Evolutionary conservation across 2,888 invertebrate species (phyloP).

Genomic region (Crioceris asparagi): DNA sequence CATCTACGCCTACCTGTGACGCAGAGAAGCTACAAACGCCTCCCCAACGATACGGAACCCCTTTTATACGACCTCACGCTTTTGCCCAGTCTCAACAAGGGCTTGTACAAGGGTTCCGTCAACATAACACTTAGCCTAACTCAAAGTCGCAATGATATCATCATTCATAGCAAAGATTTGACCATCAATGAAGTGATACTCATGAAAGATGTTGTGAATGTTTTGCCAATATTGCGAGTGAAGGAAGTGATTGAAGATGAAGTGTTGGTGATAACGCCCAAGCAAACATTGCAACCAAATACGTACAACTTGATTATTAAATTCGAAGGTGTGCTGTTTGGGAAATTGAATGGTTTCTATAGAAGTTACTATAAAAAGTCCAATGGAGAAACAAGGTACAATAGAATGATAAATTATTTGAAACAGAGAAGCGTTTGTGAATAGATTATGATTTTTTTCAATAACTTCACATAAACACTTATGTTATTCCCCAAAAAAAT

Average conservation of each 20-base stretch:
- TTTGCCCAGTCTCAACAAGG: constrained; percentile 50
- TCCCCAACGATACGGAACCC: constrained; percentile 50
- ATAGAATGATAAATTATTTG: too few species aligned
- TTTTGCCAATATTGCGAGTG: constrained; percentile 23
- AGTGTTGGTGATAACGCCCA: constrained; percentile 26
- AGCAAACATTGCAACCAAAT: constrained; percentile 26
- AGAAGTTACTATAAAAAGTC: constrained; percentile 46
- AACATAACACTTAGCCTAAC: constrained; percentile 41
- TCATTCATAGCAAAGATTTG: constrained; percentile 30
- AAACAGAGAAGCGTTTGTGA: too few species aligned
- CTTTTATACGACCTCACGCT: constrained; percentile 52
- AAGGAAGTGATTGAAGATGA: constrained; percentile 26
- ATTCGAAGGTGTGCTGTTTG: constrained; percentile 52
- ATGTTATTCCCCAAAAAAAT: too few species aligned
- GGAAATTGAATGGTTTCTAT: constrained; percentile 62
- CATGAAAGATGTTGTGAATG: constrained; percentile 9
- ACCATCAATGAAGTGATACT: constrained; percentile 25
- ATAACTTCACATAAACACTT: too few species aligned
- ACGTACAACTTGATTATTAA: constrained; percentile 49
- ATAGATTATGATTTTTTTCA: too few species aligned
- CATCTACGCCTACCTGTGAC: constrained; percentile 1
- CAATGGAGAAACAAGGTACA: constrained; percentile 19
- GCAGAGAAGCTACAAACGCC: constrained; percentile 30
- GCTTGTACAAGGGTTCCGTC: constrained; percentile 48
- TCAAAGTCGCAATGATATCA: constrained; percentile 19